Percentiles rank a stretch among this genome's conserved stretches.
phyloP scores from a whole-genome alignment of 30 jellyfish, hydroid and myxozoan species.

The Clytia hemisphaerica region DNA sequence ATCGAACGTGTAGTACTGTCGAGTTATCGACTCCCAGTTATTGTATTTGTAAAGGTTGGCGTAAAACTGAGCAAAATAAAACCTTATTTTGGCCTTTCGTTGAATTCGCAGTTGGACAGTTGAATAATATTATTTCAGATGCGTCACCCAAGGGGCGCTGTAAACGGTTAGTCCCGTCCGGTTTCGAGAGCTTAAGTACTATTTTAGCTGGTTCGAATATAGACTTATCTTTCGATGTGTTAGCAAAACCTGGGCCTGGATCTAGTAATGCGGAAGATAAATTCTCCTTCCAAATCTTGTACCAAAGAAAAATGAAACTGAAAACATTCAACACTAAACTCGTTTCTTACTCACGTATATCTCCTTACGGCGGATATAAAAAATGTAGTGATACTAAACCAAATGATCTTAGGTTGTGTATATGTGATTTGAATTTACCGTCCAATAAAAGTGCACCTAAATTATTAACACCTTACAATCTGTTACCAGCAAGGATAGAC shows the following conservation, averaged over 20 bases:
- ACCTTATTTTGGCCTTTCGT: constrained; percentile 44
- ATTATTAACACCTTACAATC: no score
- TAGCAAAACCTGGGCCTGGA: constrained; percentile 51
- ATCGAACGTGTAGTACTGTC: constrained; percentile 48
- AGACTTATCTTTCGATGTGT: constrained; percentile 54
- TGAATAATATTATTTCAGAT: constrained; percentile 52
- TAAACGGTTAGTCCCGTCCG: constrained; percentile 41
- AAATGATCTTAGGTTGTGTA: constrained; percentile 56
- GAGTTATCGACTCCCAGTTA: constrained; percentile 58
- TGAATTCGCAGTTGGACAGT: constrained; percentile 78
- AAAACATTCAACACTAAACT: constrained; percentile 35
- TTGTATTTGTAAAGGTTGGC: constrained; percentile 86
- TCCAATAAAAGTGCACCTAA: no score
- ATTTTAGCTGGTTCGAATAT: constrained; percentile 41
- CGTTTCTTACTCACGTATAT: constrained; percentile 53
- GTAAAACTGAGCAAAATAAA: constrained; percentile 51
- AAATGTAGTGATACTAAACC: constrained; percentile 59
- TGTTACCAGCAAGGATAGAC: no score
- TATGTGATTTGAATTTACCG: constrained; percentile 71
- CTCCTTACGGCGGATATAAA: constrained; percentile 69
- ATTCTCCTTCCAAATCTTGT: constrained; percentile 54
- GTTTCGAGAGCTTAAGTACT: constrained; percentile 49
- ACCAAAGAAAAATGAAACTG: constrained; percentile 13
- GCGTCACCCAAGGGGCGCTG: constrained; percentile 17
- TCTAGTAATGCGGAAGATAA: constrained; percentile 51